These are phyloP conservation scores for Nothocercus julius DNA, from an alignment of 2,113 vertebrate species.

Conservation along the genomic window DNA sequence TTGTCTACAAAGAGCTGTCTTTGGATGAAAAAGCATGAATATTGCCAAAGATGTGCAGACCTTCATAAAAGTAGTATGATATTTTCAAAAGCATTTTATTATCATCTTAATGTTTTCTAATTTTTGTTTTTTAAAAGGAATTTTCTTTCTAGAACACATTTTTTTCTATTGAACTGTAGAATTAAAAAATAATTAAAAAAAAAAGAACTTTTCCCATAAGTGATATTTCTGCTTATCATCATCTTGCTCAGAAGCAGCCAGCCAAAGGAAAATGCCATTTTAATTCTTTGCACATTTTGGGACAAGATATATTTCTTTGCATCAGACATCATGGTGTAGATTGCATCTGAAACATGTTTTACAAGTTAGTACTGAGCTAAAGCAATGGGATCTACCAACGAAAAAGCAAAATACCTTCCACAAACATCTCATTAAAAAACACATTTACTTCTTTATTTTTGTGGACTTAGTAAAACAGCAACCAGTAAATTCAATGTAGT, in stretches of 20 bases:
- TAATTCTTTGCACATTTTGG: constrained; percentile 26
- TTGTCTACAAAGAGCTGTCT: not conserved
- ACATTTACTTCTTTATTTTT: constrained; percentile 3
- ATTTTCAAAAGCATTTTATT: not conserved
- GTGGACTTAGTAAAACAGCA: constrained; percentile 6
- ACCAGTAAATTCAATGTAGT: constrained; percentile 27
- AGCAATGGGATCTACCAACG: not conserved
- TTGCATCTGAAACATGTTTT: constrained; percentile 32
- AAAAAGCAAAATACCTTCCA: constrained; percentile 3
- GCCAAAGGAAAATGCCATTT: not conserved
- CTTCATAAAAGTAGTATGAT: not conserved
- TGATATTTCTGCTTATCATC: constrained; percentile 42
- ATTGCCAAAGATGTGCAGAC: not conserved
- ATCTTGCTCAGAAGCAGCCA: not conserved
- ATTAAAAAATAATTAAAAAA: constrained; percentile 10
- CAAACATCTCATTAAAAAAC: not conserved
- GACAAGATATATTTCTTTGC: constrained; percentile 3
- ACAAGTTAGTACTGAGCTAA: not conserved
- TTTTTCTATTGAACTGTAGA: not conserved
- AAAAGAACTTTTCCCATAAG: not conserved
- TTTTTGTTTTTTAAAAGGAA: not conserved
- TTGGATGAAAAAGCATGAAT: not conserved
- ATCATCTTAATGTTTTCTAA: not conserved
- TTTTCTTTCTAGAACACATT: not conserved
- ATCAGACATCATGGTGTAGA: not conserved